Conservation (phyloP, 2,113 vertebrate species). For the Catharus fuscescens region DNA sequence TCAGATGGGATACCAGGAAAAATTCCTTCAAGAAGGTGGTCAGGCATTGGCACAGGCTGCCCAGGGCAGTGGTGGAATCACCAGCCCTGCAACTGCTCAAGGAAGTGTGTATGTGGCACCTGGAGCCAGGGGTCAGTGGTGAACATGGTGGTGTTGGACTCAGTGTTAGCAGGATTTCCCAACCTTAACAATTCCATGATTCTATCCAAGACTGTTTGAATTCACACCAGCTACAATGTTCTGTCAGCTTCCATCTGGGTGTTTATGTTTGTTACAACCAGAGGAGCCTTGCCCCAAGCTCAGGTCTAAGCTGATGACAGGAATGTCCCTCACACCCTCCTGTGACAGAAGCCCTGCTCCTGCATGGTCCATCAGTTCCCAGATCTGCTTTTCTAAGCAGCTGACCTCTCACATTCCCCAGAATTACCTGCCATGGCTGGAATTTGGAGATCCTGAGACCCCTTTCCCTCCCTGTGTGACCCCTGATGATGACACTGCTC, state of each 20-base stretch:
- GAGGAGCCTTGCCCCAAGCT: not conserved
- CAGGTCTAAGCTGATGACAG: not conserved
- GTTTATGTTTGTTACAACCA: not conserved
- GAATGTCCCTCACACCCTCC: not conserved
- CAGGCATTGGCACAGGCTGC: not conserved
- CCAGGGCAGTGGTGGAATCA: not conserved
- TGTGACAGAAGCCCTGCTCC: not conserved
- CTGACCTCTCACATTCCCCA: not conserved
- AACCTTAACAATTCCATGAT: not conserved
- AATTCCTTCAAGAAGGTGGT: not conserved
- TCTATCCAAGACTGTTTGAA: not conserved
- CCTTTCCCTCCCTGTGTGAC: not conserved
- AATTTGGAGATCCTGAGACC: not conserved
- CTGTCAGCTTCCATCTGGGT: not conserved
- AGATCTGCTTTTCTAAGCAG: not conserved
- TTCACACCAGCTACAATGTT: not conserved
- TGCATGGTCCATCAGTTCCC: accelerated
- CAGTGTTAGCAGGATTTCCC: not conserved
- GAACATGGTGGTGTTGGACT: not conserved
- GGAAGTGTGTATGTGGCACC: not conserved
- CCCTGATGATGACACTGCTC: not conserved
- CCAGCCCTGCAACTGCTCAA: not conserved
- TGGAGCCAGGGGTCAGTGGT: not conserved
- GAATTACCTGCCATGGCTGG: not conserved
- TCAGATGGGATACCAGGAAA: not conserved